These are phyloP conservation scores for Perca flavescens DNA, from an alignment of 2,113 vertebrate species.

Conservation along the genomic window DNA sequence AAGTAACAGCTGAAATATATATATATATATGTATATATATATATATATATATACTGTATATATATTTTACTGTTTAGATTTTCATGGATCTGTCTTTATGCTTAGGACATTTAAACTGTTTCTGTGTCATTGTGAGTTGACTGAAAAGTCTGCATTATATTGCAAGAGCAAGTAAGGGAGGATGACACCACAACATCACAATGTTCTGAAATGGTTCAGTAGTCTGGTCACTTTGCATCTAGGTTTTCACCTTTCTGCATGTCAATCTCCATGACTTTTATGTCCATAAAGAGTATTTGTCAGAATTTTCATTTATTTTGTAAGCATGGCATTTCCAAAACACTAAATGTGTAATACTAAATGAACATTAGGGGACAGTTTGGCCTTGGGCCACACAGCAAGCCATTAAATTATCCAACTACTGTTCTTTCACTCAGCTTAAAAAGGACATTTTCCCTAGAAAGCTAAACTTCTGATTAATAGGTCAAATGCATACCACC, in stretches of 20 bases:
- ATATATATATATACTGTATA: not conserved
- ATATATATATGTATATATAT: not conserved
- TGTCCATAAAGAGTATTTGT: too few species aligned
- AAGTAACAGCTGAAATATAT: not conserved
- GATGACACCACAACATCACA: not conserved
- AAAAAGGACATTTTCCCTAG: not conserved
- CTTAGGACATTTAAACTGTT: not conserved
- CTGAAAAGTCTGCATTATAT: not conserved
- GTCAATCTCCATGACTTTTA: not conserved
- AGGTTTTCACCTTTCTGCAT: not conserved
- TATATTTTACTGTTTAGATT: too few species aligned
- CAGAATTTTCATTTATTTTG: not conserved
- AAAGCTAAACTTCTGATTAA: not conserved
- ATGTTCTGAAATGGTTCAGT: not conserved
- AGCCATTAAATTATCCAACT: not conserved
- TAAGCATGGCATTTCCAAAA: not conserved
- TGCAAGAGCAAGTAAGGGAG: not conserved
- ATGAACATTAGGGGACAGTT: not conserved
- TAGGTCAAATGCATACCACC: not conserved
- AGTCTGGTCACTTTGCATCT: not conserved
- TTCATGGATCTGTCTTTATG: not conserved
- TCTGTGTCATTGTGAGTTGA: not conserved
- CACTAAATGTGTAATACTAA: not conserved
- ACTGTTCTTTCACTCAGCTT: not conserved
- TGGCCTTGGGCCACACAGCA: not conserved